Evolutionary conservation across 2,113 vertebrate genomes (phyloP).

Genomic region (Pterocles orientalis): DNA sequence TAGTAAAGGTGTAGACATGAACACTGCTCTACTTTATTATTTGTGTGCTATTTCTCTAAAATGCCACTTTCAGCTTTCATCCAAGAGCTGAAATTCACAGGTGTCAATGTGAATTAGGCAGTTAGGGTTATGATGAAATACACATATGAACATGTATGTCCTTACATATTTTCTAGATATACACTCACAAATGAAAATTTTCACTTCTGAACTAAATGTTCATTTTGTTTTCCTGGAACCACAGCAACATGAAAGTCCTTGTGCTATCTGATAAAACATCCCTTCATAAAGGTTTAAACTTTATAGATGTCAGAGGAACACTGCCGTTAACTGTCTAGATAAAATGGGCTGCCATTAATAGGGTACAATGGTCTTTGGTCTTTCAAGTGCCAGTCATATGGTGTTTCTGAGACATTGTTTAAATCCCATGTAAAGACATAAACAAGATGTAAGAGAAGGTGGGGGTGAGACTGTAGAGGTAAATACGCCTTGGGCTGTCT

Average conservation of each 20-base stretch:
- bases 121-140: background rate
- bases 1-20: background rate
- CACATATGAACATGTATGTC: background rate
- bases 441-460: background rate
- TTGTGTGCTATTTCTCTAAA: background rate
- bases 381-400: background rate
- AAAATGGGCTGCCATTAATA: background rate
- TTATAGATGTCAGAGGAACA: background rate
- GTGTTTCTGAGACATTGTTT: background rate
- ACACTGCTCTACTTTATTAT: background rate
- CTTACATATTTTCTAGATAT: background rate
- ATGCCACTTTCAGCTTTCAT: background rate
- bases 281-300: background rate
- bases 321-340: background rate
- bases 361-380: background rate
- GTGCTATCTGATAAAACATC: background rate
- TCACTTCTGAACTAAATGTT: background rate
- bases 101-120: background rate
- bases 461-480: background rate
- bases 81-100: background rate
- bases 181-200: background rate
- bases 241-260: background rate
- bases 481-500: background rate
- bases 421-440: background rate
- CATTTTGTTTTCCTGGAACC: background rate